These are phyloP conservation scores for Galerucella calmariensis DNA, from an alignment of 2,888 invertebrate genomes.

Conservation along the genomic window DNA sequence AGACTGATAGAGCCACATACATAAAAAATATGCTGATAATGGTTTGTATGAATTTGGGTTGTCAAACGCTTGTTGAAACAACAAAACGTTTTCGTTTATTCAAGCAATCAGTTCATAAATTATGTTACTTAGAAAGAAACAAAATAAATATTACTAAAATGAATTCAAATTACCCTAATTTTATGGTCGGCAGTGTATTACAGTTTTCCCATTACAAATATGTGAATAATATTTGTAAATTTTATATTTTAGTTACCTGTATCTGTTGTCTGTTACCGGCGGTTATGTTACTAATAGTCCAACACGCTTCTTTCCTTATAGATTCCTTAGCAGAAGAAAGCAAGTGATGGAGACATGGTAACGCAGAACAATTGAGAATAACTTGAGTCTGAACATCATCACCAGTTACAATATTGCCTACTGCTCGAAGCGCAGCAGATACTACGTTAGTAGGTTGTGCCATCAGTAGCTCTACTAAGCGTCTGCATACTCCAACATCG, in stretches of 20 bases:
- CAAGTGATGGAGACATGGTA: slow-evolving; percentile 85
- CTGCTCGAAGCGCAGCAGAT: slow-evolving; percentile 93
- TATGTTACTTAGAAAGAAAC: no score
- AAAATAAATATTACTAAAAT: no score
- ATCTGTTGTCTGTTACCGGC: slow-evolving; percentile 95
- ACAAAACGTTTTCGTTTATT: no score
- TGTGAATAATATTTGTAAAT: not conserved
- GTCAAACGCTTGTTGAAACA: no score
- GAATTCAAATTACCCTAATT: no score
- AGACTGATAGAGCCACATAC: no score
- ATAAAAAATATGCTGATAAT: no score
- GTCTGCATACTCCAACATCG: slow-evolving; percentile 91
- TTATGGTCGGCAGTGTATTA: no score
- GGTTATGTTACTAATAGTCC: slow-evolving; percentile 97
- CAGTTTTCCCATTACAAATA: no score
- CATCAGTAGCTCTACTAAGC: slow-evolving; percentile 69
- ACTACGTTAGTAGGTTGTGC: slow-evolving; percentile 85
- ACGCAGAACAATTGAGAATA: slow-evolving; percentile 84
- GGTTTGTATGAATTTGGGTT: no score
- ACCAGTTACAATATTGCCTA: slow-evolving; percentile 97
- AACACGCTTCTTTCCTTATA: slow-evolving; percentile 94
- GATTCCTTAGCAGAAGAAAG: slow-evolving; percentile 82
- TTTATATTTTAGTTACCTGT: slow-evolving; percentile 70
- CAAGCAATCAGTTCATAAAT: no score
- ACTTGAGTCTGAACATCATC: slow-evolving; percentile 97